Conservation (phyloP, 1,140 invertebrate genomes). For the Mya arenaria region DNA sequence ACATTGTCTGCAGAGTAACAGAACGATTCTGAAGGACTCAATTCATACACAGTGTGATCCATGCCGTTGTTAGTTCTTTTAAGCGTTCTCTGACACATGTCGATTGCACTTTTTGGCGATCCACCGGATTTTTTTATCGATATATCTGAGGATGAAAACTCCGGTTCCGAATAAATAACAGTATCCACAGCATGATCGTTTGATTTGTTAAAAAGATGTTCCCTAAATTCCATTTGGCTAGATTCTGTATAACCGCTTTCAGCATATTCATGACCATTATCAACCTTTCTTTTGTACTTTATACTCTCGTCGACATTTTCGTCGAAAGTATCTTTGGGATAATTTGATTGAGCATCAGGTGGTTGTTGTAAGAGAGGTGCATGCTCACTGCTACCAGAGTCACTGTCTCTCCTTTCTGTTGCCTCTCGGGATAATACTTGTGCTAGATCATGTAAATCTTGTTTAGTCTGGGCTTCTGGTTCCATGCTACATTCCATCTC, state of each 20-base stretch:
- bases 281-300: neutral
- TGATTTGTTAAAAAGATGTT: slow-evolving; percentile 20
- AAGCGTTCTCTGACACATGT: slow-evolving; percentile 42
- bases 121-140: slow-evolving; percentile 23
- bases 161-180: slow-evolving; percentile 50
- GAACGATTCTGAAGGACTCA: slow-evolving; percentile 53
- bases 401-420: slow-evolving; percentile 20
- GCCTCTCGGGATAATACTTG: slow-evolving; percentile 38
- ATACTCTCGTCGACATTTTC: neutral
- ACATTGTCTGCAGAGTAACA: slow-evolving; percentile 45
- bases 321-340: neutral
- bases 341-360: slow-evolving; percentile 35
- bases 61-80: slow-evolving; percentile 48
- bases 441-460: slow-evolving; percentile 9
- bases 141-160: slow-evolving; percentile 45
- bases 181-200: slow-evolving; percentile 3
- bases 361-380: slow-evolving; percentile 35
- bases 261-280: slow-evolving; percentile 1
- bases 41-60: slow-evolving; percentile 46
- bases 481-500: too few species aligned
- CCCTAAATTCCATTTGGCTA: slow-evolving; percentile 22
- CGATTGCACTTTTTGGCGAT: slow-evolving; percentile 15
- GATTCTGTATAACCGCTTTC: slow-evolving; percentile 27
- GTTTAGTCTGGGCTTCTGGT: slow-evolving; percentile 25
- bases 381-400: slow-evolving; percentile 23